Evolutionary conservation across 2,797 vertebrate species (phyloP).

Genomic region (Meriones psammophilus): DNA sequence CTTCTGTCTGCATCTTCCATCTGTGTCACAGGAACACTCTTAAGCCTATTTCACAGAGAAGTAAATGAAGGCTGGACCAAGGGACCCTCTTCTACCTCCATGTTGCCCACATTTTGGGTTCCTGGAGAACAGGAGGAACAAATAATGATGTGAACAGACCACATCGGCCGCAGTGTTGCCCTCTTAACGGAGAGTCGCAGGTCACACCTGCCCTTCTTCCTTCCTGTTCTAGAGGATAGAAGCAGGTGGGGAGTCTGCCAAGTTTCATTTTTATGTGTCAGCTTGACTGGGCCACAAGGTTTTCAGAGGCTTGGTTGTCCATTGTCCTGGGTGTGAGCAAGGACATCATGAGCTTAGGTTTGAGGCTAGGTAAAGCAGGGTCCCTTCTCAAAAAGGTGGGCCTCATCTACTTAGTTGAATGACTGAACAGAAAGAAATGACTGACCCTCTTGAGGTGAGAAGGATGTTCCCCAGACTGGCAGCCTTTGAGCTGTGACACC

Average conservation of each 20-base stretch:
- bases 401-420: not conserved
- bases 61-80: not conserved
- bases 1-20: not conserved
- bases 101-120: not conserved
- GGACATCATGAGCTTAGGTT: not conserved
- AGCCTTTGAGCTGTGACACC: not conserved
- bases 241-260: not conserved
- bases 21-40: not conserved
- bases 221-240: not conserved
- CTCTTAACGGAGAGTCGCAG: not conserved
- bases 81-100: not conserved
- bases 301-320: not conserved
- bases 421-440: not conserved
- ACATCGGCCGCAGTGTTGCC: not conserved
- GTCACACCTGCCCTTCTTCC: fast-evolving
- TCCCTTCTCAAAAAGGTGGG: not conserved
- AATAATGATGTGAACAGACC: not conserved
- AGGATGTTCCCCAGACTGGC: not conserved
- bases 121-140: not conserved
- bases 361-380: not conserved
- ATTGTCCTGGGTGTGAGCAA: not conserved
- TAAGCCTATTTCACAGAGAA: not conserved
- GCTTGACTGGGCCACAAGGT: not conserved
- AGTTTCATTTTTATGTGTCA: not conserved
- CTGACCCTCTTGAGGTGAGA: not conserved